Evolutionary conservation across 2,888 invertebrate species (phyloP).

Genomic region (Lydus trimaculatus): DNA sequence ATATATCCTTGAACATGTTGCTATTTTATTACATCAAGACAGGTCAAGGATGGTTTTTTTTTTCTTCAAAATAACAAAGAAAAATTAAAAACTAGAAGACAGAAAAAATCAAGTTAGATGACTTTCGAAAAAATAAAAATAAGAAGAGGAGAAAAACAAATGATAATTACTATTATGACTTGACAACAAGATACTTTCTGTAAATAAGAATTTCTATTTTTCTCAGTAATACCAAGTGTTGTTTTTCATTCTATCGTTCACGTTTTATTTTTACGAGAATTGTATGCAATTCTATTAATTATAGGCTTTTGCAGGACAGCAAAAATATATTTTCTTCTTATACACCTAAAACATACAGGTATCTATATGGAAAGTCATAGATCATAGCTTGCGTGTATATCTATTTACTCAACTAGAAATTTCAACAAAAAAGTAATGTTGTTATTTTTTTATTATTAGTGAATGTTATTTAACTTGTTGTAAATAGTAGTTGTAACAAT

Average conservation of each 20-base stretch:
- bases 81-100: neutral
- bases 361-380: neutral
- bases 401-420: neutral
- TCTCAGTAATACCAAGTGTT: neutral
- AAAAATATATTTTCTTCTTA: neutral
- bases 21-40: slow-evolving; percentile 13
- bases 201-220: neutral
- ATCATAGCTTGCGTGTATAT: slow-evolving; percentile 3
- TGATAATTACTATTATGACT: neutral
- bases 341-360: too few species aligned
- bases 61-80: slow-evolving; percentile 8
- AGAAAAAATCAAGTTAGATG: neutral
- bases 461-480: neutral
- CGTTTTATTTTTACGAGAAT: neutral
- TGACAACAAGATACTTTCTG: neutral
- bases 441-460: neutral
- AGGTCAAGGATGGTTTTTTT: slow-evolving; percentile 23
- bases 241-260: neutral
- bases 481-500: neutral
- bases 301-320: neutral
- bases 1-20: slow-evolving; percentile 16
- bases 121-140: neutral
- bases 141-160: neutral
- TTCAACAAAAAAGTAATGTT: neutral
- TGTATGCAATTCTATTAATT: neutral